Base-by-base conservation (phyloP, 92 coral and sea anemone genomes). In the Zoanthus sociatus region DNA sequence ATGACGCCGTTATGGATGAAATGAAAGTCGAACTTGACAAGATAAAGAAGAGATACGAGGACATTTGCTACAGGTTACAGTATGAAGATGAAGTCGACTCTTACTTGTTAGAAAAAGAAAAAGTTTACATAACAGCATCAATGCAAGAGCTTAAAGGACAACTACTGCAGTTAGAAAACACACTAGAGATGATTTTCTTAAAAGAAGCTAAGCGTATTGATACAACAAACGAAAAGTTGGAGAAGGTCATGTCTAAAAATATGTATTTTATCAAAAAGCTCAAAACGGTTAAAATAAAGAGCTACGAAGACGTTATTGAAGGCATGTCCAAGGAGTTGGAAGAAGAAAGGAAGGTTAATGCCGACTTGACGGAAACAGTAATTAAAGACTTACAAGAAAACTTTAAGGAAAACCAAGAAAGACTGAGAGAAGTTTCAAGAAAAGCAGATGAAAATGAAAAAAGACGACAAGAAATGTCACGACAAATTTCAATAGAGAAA, bases 201-300 rank as follows among this genome's bases (percentile, higher is more conserved):
- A 94, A 95, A 56, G 98, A 95, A 51, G 96, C 96, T 12, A 71
- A 68, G 7, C 81, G 96, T 58, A 95, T 95, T 14, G 95, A 91
- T n/a, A 90, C 78, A 48, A 86, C 89, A 32, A 90, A 89, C 51
- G 86, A 89, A 71, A 95, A 93, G 37, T 55, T 95, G 71, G 86
- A 88, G 73, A 90, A 92, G 33, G 90, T 93, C 5, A 89, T 91
- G 70, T 56, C 92, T 82, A 95, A 93, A 74, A 93, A 89, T 66
- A 67, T 88, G 1, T 94, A 91, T 31, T 90, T 95, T 60, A 78
- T 89, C 18, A 71, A 83, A 21, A 89, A 87, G 48, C 58, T 93
- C 30, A 88, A 78, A 53, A 89, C 87, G 66, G 83, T 93, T 20
- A 87, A 87, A 54, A 73, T 84, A 20, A 89, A 89, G 55, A 87